Conservation (phyloP, 2,113 vertebrate genomes). For the Stigmatopora nigra region DNA sequence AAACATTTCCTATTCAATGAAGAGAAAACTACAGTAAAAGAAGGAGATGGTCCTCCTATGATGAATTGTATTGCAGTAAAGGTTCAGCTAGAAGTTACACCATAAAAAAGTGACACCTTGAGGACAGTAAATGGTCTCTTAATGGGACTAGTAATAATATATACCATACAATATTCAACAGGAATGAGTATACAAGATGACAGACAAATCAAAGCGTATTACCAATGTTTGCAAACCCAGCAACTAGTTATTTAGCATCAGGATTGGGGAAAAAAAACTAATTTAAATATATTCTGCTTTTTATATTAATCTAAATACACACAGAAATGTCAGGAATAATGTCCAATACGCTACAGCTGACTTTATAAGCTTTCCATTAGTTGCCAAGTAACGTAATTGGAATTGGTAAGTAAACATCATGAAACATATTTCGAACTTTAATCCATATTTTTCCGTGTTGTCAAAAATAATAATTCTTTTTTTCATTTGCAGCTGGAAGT, state of each 20-base stretch:
- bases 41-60: not conserved
- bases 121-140: not conserved
- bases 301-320: not conserved
- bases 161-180: not conserved
- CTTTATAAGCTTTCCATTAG: not conserved
- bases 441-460: not conserved
- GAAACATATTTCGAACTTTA: not conserved
- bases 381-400: conserved; percentile 4
- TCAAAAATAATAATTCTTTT: not conserved
- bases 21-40: not conserved
- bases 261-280: too few relatives aligned
- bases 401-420: conserved; percentile 8
- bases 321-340: not conserved
- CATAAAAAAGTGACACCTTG: not conserved
- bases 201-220: not conserved
- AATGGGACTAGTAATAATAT: too few relatives aligned
- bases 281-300: not conserved
- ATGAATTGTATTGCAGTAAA: not conserved
- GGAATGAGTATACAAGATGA: not conserved
- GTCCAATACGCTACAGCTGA: not conserved
- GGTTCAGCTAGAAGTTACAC: not conserved
- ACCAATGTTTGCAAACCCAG: too few relatives aligned
- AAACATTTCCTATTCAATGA: conserved; percentile 22
- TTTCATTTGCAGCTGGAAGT: not conserved
- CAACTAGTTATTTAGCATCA: too few relatives aligned